A percentile compares a stretch with the other conserved stretches of the same genome.
Conservation (phyloP, 2,888 invertebrate genomes). For the Anorthoa munda region DNA sequence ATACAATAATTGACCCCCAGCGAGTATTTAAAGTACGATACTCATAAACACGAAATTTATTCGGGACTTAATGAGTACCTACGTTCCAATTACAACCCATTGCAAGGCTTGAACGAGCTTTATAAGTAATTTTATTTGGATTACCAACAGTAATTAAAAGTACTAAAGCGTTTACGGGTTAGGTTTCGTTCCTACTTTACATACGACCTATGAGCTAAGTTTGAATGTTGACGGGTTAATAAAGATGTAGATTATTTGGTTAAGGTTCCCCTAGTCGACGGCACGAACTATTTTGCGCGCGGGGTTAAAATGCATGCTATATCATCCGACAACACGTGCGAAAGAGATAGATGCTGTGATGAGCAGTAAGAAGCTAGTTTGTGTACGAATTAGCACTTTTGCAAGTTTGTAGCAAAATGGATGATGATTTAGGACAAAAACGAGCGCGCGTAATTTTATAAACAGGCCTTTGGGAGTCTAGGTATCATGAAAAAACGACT, state of each 20-base stretch:
- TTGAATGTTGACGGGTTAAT: conserved; percentile 8
- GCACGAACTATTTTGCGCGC: too few species aligned
- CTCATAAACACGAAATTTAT: conserved; percentile 61
- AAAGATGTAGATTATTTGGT: not conserved
- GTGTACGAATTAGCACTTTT: too few species aligned
- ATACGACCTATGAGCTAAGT: conserved; percentile 22
- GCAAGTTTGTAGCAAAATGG: too few species aligned
- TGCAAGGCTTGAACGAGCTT: conserved; percentile 48
- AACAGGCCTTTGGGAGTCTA: too few species aligned
- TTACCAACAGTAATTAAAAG: conserved; percentile 60
- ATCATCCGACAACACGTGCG: too few species aligned
- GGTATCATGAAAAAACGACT: too few species aligned
- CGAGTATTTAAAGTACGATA: conserved; percentile 52
- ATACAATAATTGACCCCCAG: conserved; percentile 28
- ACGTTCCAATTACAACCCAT: conserved; percentile 56
- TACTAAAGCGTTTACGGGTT: conserved; percentile 38
- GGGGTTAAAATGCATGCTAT: too few species aligned
- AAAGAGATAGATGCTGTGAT: too few species aligned
- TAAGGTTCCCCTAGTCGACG: too few species aligned
- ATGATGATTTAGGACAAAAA: too few species aligned
- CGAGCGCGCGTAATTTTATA: too few species aligned
- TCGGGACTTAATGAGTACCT: conserved; percentile 52
- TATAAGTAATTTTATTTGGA: conserved; percentile 61
- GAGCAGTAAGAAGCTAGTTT: too few species aligned
- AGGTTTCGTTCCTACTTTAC: conserved; percentile 27